Evolutionary conservation across 1,140 invertebrate genomes (phyloP).

Genomic region (Zaprionus kolodkinae): DNA sequence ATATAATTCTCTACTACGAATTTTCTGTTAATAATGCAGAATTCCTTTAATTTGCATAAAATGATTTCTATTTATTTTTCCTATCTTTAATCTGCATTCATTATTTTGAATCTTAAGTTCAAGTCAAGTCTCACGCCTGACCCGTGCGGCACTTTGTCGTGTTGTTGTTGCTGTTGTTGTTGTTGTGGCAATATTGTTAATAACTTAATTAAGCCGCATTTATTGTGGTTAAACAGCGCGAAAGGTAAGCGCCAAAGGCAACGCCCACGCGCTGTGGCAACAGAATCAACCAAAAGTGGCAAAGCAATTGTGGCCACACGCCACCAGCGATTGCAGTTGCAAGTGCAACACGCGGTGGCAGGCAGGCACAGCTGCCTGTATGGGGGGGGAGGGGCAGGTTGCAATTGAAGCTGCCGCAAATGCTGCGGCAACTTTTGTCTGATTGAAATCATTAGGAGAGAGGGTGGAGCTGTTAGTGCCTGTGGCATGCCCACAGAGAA

Average conservation of each 20-base stretch:
- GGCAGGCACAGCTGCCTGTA: neutral
- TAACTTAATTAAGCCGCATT: conserved; percentile 75
- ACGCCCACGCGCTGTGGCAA: conserved; percentile 65
- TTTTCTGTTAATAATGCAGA: too few species aligned
- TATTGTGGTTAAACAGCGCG: conserved; percentile 53
- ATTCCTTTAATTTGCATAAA: neutral
- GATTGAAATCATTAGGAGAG: conserved; percentile 70
- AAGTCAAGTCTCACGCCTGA: conserved; percentile 9
- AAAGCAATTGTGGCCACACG: conserved; percentile 48
- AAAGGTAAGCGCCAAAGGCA: conserved; percentile 39
- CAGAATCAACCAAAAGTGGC: conserved; percentile 16
- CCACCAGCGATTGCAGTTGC: conserved; percentile 43
- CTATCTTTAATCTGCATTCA: neutral
- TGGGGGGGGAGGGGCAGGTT: neutral
- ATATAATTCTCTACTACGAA: too few species aligned
- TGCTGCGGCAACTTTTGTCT: conserved; percentile 48
- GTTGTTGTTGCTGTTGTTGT: conserved; percentile 18
- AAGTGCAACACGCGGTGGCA: conserved; percentile 46
- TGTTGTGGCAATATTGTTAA: conserved; percentile 51
- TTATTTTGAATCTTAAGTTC: neutral
- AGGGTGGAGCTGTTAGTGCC: conserved; percentile 13
- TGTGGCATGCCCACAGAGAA: neutral
- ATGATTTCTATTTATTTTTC: neutral
- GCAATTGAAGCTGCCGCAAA: conserved; percentile 58
- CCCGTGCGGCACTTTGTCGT: conserved; percentile 11